Conservation (phyloP, 1,140 invertebrate genomes). For the Psix sp. region DNA sequence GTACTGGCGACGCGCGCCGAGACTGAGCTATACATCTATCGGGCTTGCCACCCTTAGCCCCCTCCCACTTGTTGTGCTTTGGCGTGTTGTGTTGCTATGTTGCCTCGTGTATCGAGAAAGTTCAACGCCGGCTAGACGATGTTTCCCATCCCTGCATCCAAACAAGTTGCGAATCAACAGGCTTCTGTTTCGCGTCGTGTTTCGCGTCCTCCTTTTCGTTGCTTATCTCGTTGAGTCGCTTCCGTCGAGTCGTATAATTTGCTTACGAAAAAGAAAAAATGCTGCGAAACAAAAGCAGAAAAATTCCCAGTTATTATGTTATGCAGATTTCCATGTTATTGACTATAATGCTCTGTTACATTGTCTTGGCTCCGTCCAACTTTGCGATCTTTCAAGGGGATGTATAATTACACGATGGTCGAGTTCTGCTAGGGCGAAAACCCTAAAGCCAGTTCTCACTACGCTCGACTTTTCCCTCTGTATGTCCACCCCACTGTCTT, state of each 20-base stretch:
- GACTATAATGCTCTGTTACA: background rate
- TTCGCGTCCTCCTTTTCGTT: background rate
- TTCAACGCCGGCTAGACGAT: constrained; percentile 75
- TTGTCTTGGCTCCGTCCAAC: constrained; percentile 10
- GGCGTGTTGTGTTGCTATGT: constrained; percentile 66
- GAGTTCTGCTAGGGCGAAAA: constrained; percentile 62
- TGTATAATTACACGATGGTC: constrained; percentile 68
- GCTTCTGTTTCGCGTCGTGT: constrained; percentile 57
- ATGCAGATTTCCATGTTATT: background rate
- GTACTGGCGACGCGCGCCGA: constrained; percentile 57
- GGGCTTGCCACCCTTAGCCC: constrained; percentile 60
- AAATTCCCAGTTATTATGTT: background rate
- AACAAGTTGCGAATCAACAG: constrained; percentile 70
- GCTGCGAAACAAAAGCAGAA: background rate
- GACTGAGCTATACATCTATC: constrained; percentile 59
- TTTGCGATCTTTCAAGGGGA: constrained; percentile 67
- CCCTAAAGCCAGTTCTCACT: constrained; percentile 65
- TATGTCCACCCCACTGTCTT: constrained; percentile 9
- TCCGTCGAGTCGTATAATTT: too few relatives aligned
- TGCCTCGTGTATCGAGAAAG: constrained; percentile 75
- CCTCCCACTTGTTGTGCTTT: constrained; percentile 64
- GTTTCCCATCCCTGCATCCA: constrained; percentile 63
- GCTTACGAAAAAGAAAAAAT: background rate
- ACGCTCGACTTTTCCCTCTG: constrained; percentile 17
- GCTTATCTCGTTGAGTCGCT: constrained; percentile 6